Evolutionary conservation across 2,797 vertebrate genomes (phyloP).

Genomic region (Myoxocephalus aenaeus): DNA sequence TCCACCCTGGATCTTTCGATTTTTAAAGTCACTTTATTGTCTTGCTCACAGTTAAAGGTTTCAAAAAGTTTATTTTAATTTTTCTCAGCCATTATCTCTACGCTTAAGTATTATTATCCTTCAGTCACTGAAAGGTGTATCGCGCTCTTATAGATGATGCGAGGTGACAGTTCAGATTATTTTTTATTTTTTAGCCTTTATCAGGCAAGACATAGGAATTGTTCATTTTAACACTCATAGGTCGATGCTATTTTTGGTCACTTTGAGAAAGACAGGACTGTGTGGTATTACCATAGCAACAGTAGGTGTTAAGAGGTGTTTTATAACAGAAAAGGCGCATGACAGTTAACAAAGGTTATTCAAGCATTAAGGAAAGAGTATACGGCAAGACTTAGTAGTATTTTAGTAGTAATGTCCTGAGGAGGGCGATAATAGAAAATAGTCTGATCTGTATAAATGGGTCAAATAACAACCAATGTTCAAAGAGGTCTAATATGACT

Average conservation of each 20-base stretch:
- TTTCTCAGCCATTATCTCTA: not conserved
- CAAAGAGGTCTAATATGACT: not conserved
- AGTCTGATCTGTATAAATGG: not conserved
- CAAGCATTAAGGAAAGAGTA: not conserved
- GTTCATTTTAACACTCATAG: not conserved
- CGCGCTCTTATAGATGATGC: not conserved
- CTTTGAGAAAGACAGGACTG: not conserved
- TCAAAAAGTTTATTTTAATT: not conserved
- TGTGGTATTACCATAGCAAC: slow-evolving; percentile 16
- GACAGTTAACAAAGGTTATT: not conserved
- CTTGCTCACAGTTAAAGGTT: slow-evolving; percentile 9
- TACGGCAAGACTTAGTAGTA: not conserved
- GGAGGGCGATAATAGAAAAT: not conserved
- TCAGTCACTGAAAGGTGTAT: not conserved
- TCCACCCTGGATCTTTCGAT: not conserved
- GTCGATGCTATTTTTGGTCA: slow-evolving; percentile 4
- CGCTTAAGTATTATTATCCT: slow-evolving; percentile 4
- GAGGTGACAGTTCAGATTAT: not conserved
- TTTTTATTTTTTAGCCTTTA: not conserved
- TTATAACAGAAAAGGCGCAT: not conserved
- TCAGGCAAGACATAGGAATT: not conserved
- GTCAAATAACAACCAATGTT: not conserved
- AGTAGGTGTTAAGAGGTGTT: not conserved
- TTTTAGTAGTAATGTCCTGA: not conserved
- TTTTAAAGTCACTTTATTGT: slow-evolving; percentile 27